Percentiles rank a stretch among this genome's conserved stretches.
phyloP scores from a whole-genome alignment of 1,140 invertebrate species.

The Sesamia nonagrioides region DNA sequence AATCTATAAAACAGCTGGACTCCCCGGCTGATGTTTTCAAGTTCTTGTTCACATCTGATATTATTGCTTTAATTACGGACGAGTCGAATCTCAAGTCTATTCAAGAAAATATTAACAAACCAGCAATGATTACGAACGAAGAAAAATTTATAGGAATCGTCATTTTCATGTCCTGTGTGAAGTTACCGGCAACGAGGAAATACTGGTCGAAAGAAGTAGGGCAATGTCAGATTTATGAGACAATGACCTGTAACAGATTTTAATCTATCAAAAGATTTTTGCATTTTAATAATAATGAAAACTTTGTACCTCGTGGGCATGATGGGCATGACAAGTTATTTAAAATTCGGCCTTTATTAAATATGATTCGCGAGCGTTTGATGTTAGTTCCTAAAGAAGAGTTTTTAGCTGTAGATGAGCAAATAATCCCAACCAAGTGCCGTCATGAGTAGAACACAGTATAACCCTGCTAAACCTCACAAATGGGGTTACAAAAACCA shows the following conservation, averaged over 20 bases:
- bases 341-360: neutral
- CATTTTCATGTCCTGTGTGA: slow-evolving; percentile 11
- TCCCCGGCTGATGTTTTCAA: neutral
- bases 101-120: slow-evolving; percentile 3
- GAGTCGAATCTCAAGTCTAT: slow-evolving; percentile 15
- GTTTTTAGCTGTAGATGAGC: slow-evolving; percentile 56
- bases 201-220: slow-evolving; percentile 6
- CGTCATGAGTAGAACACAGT: neutral
- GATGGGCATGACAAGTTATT: slow-evolving; percentile 2
- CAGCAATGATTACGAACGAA: slow-evolving; percentile 51
- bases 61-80: slow-evolving; percentile 6
- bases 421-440: slow-evolving; percentile 10
- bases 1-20: neutral
- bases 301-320: neutral
- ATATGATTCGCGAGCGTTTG: slow-evolving; percentile 40
- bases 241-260: slow-evolving; percentile 5
- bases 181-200: neutral
- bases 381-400: slow-evolving; percentile 65
- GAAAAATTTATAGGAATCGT: too few species aligned
- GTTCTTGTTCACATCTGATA: slow-evolving; percentile 11
- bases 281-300: slow-evolving; percentile 19
- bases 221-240: neutral
- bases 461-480: slow-evolving; percentile 12
- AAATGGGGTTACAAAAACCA: slow-evolving; percentile 56
- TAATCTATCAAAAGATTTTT: neutral